phyloP scores from a whole-genome alignment of 2,888 invertebrate genomes.

The Endotricha flammealis region DNA sequence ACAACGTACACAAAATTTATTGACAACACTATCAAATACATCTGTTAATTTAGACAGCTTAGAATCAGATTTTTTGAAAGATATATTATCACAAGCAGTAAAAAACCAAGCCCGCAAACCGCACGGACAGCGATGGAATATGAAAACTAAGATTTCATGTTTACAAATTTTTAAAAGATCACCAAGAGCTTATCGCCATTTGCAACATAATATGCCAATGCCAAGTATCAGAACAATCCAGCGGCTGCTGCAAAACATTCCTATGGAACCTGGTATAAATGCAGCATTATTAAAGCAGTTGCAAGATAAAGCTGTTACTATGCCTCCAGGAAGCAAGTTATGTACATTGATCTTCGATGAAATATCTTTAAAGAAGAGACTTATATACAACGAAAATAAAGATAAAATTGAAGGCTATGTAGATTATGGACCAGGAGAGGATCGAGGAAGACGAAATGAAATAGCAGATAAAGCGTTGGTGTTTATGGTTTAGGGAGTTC shows the following conservation, averaged over 20 bases:
- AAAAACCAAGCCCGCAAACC: conserved; percentile 5
- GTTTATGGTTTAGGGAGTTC: conserved; percentile 10
- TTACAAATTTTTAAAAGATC: conserved; percentile 13
- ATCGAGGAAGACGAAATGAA: neutral
- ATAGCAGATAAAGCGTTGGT: conserved; percentile 10
- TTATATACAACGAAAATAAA: conserved; percentile 8
- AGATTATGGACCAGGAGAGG: no score
- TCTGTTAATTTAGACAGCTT: no score
- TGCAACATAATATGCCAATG: conserved; percentile 8
- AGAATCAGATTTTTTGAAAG: no score
- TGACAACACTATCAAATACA: no score
- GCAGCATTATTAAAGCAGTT: neutral
- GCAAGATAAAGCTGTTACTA: conserved; percentile 3
- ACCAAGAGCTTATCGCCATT: conserved; percentile 11
- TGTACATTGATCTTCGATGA: conserved; percentile 13
- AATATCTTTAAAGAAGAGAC: conserved; percentile 13
- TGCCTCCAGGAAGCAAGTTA: conserved; percentile 2
- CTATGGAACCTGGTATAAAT: conserved; percentile 7
- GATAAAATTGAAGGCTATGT: conserved; percentile 14
- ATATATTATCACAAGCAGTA: no score
- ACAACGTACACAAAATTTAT: no score
- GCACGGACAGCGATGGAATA: conserved; percentile 1
- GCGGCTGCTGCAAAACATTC: conserved; percentile 4
- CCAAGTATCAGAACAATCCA: conserved; percentile 11
- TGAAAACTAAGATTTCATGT: conserved; percentile 1